phyloP scores from a whole-genome alignment of 2,888 invertebrate genomes.

The Meta bourneti region DNA sequence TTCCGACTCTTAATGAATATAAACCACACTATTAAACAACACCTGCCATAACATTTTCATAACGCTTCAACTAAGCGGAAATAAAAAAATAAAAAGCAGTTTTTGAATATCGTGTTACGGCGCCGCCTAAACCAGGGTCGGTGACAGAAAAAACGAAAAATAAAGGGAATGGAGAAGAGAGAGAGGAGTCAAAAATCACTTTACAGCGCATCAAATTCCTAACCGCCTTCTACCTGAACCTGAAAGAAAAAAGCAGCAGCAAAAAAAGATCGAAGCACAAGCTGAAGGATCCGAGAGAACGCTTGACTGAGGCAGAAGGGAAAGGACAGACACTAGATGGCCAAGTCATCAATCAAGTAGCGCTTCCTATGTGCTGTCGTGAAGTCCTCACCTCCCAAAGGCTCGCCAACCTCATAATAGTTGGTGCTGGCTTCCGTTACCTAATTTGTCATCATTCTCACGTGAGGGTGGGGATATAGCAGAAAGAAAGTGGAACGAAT shows the following conservation, averaged over 20 bases:
- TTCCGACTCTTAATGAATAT: neutral
- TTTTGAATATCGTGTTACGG: neutral
- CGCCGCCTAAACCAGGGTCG: neutral
- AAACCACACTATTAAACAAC: neutral
- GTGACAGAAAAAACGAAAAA: neutral
- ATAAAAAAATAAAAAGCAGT: neutral
- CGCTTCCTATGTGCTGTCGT: constrained; percentile 57
- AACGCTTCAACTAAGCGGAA: neutral
- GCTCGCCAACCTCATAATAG: constrained; percentile 67
- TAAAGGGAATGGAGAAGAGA: neutral
- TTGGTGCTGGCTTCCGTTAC: constrained; percentile 67
- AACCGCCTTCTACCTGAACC: constrained; percentile 25
- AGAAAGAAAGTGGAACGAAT: constrained; percentile 40
- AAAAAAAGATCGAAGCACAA: constrained; percentile 14
- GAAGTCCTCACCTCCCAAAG: constrained; percentile 46
- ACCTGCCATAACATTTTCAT: neutral
- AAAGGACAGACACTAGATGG: constrained; percentile 17
- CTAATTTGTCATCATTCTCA: constrained; percentile 75
- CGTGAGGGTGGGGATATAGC: constrained; percentile 36
- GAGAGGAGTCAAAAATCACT: constrained; percentile 43
- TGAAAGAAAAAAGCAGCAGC: neutral
- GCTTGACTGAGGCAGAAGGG: constrained; percentile 19
- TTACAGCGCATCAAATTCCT: constrained; percentile 68
- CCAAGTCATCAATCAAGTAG: constrained; percentile 67
- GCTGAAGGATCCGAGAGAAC: constrained; percentile 17